Evolutionary conservation across 2,888 invertebrate species (phyloP).

Genomic region (Metallyticus violacea): DNA sequence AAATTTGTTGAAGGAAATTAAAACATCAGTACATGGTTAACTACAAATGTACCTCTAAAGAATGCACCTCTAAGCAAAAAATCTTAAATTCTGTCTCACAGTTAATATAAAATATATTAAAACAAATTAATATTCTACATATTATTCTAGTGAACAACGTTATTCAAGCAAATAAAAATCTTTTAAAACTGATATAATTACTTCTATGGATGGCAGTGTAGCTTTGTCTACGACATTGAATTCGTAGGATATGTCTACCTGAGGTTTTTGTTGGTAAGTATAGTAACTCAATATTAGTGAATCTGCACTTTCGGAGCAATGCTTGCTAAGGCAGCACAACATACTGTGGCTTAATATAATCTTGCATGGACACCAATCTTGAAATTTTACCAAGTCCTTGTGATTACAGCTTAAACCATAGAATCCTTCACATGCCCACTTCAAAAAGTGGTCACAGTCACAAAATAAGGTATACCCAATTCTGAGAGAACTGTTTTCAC

Average conservation of each 20-base stretch:
- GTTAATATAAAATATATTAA: not conserved
- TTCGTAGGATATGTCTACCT: not conserved
- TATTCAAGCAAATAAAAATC: not conserved
- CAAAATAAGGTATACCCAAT: not conserved
- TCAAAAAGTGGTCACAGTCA: not conserved
- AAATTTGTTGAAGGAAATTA: not conserved
- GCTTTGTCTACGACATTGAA: not conserved
- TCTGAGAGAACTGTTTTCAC: not conserved
- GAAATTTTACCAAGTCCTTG: conserved; percentile 3
- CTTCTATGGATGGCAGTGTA: conserved; percentile 1
- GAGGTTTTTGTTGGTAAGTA: not conserved
- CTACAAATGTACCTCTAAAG: not conserved
- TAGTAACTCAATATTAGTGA: not conserved
- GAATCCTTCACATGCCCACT: conserved; percentile 4
- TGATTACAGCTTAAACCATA: conserved; percentile 4
- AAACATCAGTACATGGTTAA: not conserved
- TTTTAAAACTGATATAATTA: not conserved
- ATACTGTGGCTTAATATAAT: conserved; percentile 14
- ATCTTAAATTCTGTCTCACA: not conserved
- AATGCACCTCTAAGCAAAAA: not conserved
- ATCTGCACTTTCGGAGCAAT: not conserved
- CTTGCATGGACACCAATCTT: not conserved
- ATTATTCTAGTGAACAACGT: not conserved
- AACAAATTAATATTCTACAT: not conserved
- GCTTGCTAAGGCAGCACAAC: not conserved